phyloP scores from a whole-genome alignment of 2,113 vertebrate species.

The Morone chrysops region DNA sequence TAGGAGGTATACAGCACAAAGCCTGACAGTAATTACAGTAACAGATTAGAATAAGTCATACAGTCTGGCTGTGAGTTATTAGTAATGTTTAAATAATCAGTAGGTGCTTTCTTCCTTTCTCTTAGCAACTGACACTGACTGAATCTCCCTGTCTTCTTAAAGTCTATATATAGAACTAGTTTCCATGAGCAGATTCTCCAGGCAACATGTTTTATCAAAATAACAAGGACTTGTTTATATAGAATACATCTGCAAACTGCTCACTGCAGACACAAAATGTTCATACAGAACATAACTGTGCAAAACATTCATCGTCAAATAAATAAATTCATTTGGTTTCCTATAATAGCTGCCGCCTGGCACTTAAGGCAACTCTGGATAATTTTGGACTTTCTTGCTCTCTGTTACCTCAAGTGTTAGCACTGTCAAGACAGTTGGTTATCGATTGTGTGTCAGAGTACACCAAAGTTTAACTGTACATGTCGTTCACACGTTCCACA shows the following conservation, averaged over 20 bases:
- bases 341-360: not conserved
- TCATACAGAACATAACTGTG: not conserved
- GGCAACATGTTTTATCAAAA: not conserved
- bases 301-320: not conserved
- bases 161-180: too few species aligned
- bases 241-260: not conserved
- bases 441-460: not conserved
- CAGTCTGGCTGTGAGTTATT: slow-evolving; percentile 2
- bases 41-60: not conserved
- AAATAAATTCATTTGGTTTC: not conserved
- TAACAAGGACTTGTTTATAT: not conserved
- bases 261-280: not conserved
- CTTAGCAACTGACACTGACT: not conserved
- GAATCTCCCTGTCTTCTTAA: not conserved
- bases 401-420: not conserved
- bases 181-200: not conserved
- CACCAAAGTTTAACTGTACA: not conserved
- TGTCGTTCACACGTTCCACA: too few species aligned
- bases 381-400: not conserved
- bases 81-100: slow-evolving; percentile 13
- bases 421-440: not conserved
- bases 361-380: not conserved
- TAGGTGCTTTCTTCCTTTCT: not conserved
- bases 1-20: not conserved
- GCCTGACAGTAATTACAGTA: slow-evolving; percentile 11